Base-by-base conservation (phyloP, 2,888 invertebrate genomes). In the Portevinia maculata region DNA sequence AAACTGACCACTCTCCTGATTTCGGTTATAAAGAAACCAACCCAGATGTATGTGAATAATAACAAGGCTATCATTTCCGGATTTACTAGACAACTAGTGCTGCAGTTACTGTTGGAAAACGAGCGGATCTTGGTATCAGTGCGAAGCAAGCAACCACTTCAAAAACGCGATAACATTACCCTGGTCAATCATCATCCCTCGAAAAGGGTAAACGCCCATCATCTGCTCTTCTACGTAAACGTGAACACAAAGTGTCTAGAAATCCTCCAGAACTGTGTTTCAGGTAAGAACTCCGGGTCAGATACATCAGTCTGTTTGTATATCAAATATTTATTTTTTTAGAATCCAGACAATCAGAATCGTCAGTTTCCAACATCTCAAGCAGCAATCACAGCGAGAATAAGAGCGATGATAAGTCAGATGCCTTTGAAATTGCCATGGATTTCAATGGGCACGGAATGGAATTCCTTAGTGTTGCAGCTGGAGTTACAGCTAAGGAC, bases 401-500 rank as follows among this genome's bases (percentile, higher is more conserved):
- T 19, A 86, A 87, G 4, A 71, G 85, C 34, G 86, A 86, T 34
- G 76, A 89, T n/a, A 85, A 85, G 46, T 86, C 79, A 8, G 87
- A 86, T 71, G 86, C 86, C 2, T 85, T 86, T 67, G 86, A 85
- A 24, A 85, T 86, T 24, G 78, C 86, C 15, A 83, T 89, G 17
- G 88, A 89, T 67, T 89, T 90, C 13, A 87, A 88, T 79, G 87
- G 86, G 17, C 91, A 92, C 73, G 91, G 92, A 67, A 91, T 93
- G 85, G 92, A 92, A 76, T 91, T 93, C 75, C 89, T 96, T n/a
- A 95, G 95, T 86, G 94, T 96, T 70, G 96, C 96, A 8, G 97
- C 97, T 55, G 96, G 95, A 59, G 95, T 95, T 81, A 95, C 96
- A 15, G 97, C 97, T 60, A 97, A 97, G 91, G 97, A 97, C 90